These are phyloP conservation scores for Peromyscus californicus DNA, from an alignment of 2,113 vertebrate genomes.

Conservation along the genomic window DNA sequence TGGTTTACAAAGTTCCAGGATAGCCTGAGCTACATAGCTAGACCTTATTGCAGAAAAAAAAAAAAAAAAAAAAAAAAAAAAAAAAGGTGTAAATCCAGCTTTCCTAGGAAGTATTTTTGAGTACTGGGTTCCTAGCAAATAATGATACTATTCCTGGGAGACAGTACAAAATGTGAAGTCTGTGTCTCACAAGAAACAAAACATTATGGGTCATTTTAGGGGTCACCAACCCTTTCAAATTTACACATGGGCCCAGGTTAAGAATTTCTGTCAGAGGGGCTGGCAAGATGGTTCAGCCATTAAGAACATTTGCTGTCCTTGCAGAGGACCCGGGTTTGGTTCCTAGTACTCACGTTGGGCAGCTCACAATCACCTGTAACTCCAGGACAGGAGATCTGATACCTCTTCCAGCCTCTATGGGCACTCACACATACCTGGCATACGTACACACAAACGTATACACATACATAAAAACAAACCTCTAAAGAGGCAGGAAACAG, in stretches of 20 bases:
- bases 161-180: constrained; percentile 15
- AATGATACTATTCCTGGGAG: constrained; percentile 18
- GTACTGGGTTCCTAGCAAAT: neutral
- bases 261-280: constrained; percentile 2
- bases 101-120: neutral
- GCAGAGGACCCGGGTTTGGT: neutral
- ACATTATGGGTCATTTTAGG: neutral
- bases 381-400: neutral
- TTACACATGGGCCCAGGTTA: neutral
- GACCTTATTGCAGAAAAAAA: neutral
- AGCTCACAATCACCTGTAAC: neutral
- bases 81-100: neutral
- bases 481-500: neutral
- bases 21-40: neutral
- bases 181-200: constrained; percentile 51
- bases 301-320: neutral
- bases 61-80: neutral
- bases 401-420: neutral
- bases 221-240: neutral
- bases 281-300: neutral
- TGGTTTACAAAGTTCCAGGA: neutral
- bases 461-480: neutral
- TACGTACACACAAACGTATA: no score
- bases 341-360: neutral
- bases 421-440: neutral